phyloP scores from a whole-genome alignment of 2,888 invertebrate genomes.

The Lasius fuliginosus region DNA sequence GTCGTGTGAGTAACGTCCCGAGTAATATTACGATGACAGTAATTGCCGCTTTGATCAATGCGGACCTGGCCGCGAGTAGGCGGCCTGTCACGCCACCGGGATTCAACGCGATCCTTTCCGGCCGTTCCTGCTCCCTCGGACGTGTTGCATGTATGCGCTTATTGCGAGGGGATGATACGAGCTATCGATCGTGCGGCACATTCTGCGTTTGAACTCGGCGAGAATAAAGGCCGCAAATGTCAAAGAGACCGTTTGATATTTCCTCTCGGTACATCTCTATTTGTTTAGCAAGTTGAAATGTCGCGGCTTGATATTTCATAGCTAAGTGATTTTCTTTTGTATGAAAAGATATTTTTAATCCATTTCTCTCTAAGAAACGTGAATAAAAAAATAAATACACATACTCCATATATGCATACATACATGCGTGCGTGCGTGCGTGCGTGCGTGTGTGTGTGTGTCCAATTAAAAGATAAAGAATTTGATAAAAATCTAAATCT shows the following conservation, averaged over 20 bases:
- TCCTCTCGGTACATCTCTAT: background rate
- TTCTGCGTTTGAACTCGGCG: constrained; percentile 9
- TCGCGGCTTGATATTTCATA: background rate
- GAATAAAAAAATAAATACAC: background rate
- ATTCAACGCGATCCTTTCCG: constrained; percentile 76
- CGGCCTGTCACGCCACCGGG: constrained; percentile 78
- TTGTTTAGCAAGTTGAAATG: background rate
- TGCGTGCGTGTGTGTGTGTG: too few species aligned
- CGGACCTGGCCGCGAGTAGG: constrained; percentile 80
- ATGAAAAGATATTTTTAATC: background rate
- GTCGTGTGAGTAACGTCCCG: constrained; percentile 82
- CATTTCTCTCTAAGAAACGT: background rate
- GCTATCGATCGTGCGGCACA: constrained; percentile 38
- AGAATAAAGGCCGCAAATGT: constrained; percentile 34
- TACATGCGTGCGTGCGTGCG: fast-evolving
- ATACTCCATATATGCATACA: too few species aligned
- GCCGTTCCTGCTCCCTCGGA: constrained; percentile 62
- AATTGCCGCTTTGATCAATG: constrained; percentile 85
- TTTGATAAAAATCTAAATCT: background rate
- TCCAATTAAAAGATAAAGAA: too few species aligned
- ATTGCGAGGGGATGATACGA: constrained; percentile 45
- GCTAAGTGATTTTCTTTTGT: background rate
- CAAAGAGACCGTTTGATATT: constrained; percentile 21
- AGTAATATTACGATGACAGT: constrained; percentile 85
- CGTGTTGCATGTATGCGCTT: constrained; percentile 48